A percentile compares a stretch with the other conserved stretches of the same genome.
Evolutionary conservation across 1,140 invertebrate species (phyloP).

Genomic region (Zaprionus ghesquierei): DNA sequence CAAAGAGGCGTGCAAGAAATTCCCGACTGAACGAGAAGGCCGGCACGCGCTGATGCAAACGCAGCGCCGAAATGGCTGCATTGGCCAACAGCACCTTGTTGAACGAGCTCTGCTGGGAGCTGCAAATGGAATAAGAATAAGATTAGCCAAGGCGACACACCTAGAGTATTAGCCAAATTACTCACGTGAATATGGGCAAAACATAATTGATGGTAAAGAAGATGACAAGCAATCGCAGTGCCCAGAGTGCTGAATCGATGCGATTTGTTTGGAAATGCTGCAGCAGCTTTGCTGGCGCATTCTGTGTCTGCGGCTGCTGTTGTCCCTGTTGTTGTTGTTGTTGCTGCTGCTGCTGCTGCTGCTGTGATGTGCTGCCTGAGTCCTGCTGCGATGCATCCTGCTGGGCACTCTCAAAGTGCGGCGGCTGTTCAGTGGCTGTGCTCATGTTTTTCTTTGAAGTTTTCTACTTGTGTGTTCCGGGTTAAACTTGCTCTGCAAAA

Average conservation of each 20-base stretch:
- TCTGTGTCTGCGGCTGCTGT: slow-evolving; percentile 47
- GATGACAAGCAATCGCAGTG: slow-evolving; percentile 91
- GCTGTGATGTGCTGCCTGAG: slow-evolving; percentile 38
- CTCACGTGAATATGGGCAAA: slow-evolving; percentile 93
- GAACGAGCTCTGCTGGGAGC: slow-evolving; percentile 92
- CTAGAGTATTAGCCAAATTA: background rate
- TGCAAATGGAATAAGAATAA: slow-evolving; percentile 76
- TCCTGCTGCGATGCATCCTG: slow-evolving; percentile 18
- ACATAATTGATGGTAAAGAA: slow-evolving; percentile 93
- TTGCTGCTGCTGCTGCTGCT: slow-evolving; percentile 39
- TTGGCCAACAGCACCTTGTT: slow-evolving; percentile 95
- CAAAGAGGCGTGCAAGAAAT: slow-evolving; percentile 90
- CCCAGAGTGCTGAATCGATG: slow-evolving; percentile 92
- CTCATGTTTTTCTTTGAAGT: slow-evolving; percentile 59
- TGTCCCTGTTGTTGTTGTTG: slow-evolving; percentile 46
- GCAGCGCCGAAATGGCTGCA: slow-evolving; percentile 95
- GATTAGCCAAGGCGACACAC: too few relatives aligned
- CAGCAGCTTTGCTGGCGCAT: slow-evolving; percentile 86
- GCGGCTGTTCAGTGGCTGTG: slow-evolving; percentile 50
- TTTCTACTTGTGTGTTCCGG: slow-evolving; percentile 28
- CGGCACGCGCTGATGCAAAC: slow-evolving; percentile 96
- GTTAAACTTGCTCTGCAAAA: slow-evolving; percentile 31
- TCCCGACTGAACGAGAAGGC: slow-evolving; percentile 90
- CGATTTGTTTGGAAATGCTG: slow-evolving; percentile 91
- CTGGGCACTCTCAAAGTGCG: slow-evolving; percentile 47